Percentiles rank a stretch among this genome's conserved stretches.
Conservation (phyloP, 2,888 invertebrate species). For the Melinaea marsaeus region DNA sequence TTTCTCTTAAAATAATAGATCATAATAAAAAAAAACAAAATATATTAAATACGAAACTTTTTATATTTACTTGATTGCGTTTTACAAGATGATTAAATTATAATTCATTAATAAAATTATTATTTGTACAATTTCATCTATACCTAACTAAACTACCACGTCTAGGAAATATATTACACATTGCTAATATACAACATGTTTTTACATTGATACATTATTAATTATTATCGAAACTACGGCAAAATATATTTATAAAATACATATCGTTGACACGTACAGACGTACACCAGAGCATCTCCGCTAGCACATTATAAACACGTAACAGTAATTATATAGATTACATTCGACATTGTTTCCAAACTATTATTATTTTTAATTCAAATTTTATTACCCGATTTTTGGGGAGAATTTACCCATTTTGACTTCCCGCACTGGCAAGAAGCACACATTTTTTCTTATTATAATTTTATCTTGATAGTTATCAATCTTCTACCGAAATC, state of each 20-base stretch:
- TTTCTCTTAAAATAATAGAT: background rate
- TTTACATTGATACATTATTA: conserved; percentile 59
- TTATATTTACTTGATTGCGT: conserved; percentile 77
- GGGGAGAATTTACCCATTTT: no score
- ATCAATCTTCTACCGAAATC: no score
- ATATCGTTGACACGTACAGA: conserved; percentile 42
- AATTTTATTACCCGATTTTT: background rate
- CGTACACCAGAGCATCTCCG: background rate
- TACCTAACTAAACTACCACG: conserved; percentile 71
- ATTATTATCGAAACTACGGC: conserved; percentile 46
- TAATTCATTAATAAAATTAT: conserved; percentile 68
- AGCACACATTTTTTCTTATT: no score
- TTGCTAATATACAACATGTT: conserved; percentile 73
- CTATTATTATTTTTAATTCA: background rate
- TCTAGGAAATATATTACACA: conserved; percentile 72
- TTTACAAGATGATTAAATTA: conserved; percentile 77
- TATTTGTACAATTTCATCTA: conserved; percentile 76
- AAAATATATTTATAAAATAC: conserved; percentile 60
- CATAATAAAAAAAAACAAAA: conserved; percentile 29
- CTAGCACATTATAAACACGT: background rate
- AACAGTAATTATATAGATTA: background rate
- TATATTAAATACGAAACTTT: conserved; percentile 62
- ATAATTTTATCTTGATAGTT: no score
- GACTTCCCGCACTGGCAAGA: no score
- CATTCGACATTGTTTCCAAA: background rate